phyloP scores from a whole-genome alignment of 2,888 invertebrate species.

The Polydrusus cervinus region DNA sequence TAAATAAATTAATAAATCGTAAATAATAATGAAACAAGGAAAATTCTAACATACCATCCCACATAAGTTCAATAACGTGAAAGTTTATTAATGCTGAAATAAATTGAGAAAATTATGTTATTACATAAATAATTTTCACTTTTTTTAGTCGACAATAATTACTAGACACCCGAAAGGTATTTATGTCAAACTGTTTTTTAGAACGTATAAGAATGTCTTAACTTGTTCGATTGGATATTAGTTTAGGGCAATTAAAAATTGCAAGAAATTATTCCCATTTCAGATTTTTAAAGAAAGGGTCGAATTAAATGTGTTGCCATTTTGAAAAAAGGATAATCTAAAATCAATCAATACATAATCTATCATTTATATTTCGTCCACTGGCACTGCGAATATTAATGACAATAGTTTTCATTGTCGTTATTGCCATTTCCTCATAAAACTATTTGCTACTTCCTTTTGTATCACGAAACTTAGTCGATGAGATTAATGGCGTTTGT shows the following conservation, averaged over 20 bases:
- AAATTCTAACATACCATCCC: not conserved
- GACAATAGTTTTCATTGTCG: not conserved
- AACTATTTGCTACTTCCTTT: not conserved
- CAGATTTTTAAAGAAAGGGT: too few relatives aligned
- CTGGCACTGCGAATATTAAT: too few relatives aligned
- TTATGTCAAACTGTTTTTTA: too few relatives aligned
- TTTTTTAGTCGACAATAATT: too few relatives aligned
- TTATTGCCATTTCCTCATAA: not conserved
- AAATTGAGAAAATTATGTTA: not conserved
- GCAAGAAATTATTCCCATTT: too few relatives aligned
- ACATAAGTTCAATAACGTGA: not conserved
- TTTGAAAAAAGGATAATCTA: too few relatives aligned
- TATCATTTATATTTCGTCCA: not conserved
- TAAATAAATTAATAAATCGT: not conserved
- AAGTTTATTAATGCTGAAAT: not conserved
- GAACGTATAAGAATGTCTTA: too few relatives aligned
- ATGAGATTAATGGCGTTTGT: too few relatives aligned
- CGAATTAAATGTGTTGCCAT: too few relatives aligned
- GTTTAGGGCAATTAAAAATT: too few relatives aligned
- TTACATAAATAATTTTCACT: not conserved
- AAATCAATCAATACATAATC: not conserved
- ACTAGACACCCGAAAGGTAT: too few relatives aligned
- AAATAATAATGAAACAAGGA: not conserved
- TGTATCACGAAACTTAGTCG: not conserved
- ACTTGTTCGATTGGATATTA: too few relatives aligned